These are phyloP conservation scores for Cyprinodon tularosa DNA, from an alignment of 2,113 vertebrate genomes.

Conservation along the genomic window DNA sequence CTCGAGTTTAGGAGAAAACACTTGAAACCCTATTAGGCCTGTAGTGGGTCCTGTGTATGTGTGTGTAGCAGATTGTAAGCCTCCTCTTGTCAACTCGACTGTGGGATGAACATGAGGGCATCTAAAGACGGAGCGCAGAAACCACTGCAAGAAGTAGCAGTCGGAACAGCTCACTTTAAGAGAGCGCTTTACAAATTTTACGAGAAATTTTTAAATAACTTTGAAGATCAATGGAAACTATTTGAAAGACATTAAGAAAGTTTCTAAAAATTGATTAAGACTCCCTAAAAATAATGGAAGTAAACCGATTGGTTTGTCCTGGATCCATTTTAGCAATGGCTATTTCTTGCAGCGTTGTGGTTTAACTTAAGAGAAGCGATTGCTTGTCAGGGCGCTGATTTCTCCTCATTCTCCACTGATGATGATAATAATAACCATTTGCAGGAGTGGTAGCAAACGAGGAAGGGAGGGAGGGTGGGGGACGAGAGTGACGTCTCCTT, in stretches of 20 bases:
- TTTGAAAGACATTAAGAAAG: neutral
- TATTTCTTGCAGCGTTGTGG: slow-evolving; percentile 63
- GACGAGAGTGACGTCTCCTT: slow-evolving; percentile 41
- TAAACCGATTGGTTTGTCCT: neutral
- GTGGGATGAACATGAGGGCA: slow-evolving; percentile 68
- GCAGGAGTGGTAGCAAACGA: slow-evolving; percentile 71
- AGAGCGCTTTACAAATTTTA: neutral
- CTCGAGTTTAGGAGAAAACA: slow-evolving; percentile 71
- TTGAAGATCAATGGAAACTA: neutral
- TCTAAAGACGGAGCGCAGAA: slow-evolving; percentile 47
- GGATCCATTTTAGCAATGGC: slow-evolving; percentile 1
- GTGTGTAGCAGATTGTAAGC: slow-evolving; percentile 34
- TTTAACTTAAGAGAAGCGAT: slow-evolving; percentile 66
- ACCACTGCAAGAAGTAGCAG: slow-evolving; percentile 45
- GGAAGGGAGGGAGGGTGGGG: slow-evolving; percentile 47
- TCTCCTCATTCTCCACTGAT: slow-evolving; percentile 71
- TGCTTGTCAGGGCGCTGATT: slow-evolving; percentile 79
- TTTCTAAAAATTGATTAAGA: neutral
- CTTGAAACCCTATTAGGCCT: slow-evolving; percentile 78
- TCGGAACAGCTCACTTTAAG: neutral
- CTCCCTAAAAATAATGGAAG: no score
- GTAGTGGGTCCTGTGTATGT: slow-evolving; percentile 66
- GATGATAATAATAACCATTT: slow-evolving; percentile 78
- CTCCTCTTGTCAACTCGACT: slow-evolving; percentile 64
- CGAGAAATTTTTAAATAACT: neutral